Conservation (phyloP, 1,140 invertebrate genomes). For the Procambarus clarkii region DNA sequence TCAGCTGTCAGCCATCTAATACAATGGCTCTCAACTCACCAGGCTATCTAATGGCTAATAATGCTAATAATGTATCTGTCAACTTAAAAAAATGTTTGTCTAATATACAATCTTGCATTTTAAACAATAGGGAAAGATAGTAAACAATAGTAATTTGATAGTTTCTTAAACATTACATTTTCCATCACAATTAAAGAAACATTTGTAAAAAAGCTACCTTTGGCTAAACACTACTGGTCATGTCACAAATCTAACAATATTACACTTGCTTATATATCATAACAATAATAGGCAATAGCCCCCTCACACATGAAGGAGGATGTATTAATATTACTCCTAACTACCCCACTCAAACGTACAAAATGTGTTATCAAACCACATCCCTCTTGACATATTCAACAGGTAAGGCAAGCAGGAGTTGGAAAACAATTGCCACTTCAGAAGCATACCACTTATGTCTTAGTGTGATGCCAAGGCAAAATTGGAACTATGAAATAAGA, state of each 20-base stretch:
- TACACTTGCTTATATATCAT: conserved; percentile 31
- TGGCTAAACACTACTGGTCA: conserved; percentile 28
- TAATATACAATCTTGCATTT: no score
- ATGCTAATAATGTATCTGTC: no score
- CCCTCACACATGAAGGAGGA: conserved; percentile 10
- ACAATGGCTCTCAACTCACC: no score
- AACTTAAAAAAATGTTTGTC: no score
- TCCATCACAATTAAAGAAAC: conserved; percentile 18
- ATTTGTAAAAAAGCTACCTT: conserved; percentile 43
- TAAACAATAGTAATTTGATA: neutral
- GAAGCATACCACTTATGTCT: conserved; percentile 43
- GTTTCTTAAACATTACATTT: neutral
- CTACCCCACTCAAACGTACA: conserved; percentile 25
- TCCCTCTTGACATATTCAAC: conserved; percentile 39
- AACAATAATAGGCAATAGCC: conserved; percentile 29
- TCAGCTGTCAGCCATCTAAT: no score
- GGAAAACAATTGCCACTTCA: conserved; percentile 54
- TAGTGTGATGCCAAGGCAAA: conserved; percentile 40
- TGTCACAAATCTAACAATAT: conserved; percentile 45
- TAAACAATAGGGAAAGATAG: no score
- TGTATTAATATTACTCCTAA: neutral
- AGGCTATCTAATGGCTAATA: no score
- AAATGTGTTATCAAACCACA: conserved; percentile 43
- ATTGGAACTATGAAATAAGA: conserved; percentile 10
- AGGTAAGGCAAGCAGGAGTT: conserved; percentile 64